Percentiles rank a stretch among this genome's conserved stretches.
phyloP scores from a whole-genome alignment of 2,888 invertebrate species.

The Chrysolina haemoptera region DNA sequence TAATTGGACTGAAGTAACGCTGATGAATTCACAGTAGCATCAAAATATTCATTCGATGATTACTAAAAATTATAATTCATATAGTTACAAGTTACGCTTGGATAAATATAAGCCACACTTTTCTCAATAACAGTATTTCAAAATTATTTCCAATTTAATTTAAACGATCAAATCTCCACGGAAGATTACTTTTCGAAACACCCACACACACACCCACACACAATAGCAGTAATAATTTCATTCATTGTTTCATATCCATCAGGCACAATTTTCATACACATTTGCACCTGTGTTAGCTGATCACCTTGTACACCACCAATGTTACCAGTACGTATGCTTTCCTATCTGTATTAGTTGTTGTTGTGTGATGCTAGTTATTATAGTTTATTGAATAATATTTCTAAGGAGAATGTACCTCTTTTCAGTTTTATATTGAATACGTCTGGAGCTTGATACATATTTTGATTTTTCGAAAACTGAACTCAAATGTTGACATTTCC shows the following conservation, averaged over 20 bases:
- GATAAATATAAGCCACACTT: too few relatives aligned
- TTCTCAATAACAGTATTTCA: too few relatives aligned
- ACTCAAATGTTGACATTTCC: too few relatives aligned
- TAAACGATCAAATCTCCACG: too few relatives aligned
- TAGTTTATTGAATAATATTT: neutral
- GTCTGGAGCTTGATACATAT: neutral
- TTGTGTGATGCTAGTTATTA: neutral
- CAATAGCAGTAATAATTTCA: neutral
- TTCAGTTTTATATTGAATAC: neutral
- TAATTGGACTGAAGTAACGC: too few relatives aligned
- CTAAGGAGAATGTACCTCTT: neutral
- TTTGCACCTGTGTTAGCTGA: slow-evolving; percentile 55
- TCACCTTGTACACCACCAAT: slow-evolving; percentile 55
- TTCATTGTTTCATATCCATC: slow-evolving; percentile 3
- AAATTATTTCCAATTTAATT: too few relatives aligned
- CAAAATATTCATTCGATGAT: too few relatives aligned
- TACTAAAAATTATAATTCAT: too few relatives aligned
- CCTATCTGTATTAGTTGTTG: slow-evolving; percentile 35
- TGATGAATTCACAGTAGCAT: too few relatives aligned
- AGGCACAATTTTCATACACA: slow-evolving; percentile 28
- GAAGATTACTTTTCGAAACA: too few relatives aligned
- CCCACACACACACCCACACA: neutral
- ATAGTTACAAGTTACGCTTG: too few relatives aligned
- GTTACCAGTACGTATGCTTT: slow-evolving; percentile 58
- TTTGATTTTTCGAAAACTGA: too few relatives aligned